Conservation (phyloP, 2,888 invertebrate genomes). For the Athrips mouffetella region DNA sequence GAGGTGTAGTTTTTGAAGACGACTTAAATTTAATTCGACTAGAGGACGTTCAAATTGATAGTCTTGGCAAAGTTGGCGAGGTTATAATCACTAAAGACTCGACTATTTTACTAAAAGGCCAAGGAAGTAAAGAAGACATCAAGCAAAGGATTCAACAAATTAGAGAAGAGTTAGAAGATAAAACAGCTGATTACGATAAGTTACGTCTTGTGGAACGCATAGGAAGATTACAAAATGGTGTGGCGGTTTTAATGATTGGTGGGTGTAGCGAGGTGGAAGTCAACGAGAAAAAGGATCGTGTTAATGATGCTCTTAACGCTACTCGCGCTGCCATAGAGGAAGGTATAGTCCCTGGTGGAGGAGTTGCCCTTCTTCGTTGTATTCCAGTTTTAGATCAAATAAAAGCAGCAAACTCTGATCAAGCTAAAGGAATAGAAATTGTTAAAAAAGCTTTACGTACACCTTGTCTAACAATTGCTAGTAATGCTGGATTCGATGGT, state of each 20-base stretch:
- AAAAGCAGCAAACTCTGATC: conserved; percentile 84
- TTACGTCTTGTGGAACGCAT: conserved; percentile 93
- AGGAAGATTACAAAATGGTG: conserved; percentile 90
- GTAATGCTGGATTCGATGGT: conserved; percentile 94
- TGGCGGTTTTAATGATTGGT: conserved; percentile 87
- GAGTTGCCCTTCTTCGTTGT: conserved; percentile 91
- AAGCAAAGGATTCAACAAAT: conserved; percentile 88
- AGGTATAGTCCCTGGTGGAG: conserved; percentile 97
- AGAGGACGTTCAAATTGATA: conserved; percentile 89
- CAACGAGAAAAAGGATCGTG: conserved; percentile 96
- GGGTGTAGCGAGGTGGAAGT: conserved; percentile 94
- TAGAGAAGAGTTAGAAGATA: conserved; percentile 87
- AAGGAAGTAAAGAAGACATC: conserved; percentile 87
- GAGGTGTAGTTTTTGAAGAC: conserved; percentile 95
- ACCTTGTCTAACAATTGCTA: conserved; percentile 92
- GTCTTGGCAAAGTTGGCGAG: conserved; percentile 92
- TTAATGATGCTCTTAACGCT: conserved; percentile 96
- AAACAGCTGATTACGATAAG: conserved; percentile 93
- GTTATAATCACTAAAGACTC: conserved; percentile 95
- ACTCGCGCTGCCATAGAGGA: conserved; percentile 97
- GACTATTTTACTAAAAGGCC: conserved; percentile 82
- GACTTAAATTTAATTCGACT: conserved; percentile 91
- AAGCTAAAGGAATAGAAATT: conserved; percentile 87
- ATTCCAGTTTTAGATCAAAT: conserved; percentile 82
- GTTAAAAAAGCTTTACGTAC: conserved; percentile 89